Base-by-base conservation (phyloP, 2,113 vertebrate genomes). In the Stigmatopora nigra region DNA sequence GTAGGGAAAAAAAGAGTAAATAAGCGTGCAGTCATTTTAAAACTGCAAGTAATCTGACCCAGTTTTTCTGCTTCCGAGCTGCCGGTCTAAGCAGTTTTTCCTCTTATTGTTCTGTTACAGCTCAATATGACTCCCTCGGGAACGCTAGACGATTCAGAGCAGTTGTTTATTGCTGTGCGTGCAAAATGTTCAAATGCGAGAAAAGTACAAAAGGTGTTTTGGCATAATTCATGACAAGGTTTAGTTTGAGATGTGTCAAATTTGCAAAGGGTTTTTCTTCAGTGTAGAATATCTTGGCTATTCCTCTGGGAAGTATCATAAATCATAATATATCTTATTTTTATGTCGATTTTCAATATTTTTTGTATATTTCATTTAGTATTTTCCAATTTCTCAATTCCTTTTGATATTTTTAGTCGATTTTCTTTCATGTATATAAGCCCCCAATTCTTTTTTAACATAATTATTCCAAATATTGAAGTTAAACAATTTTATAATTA, bases 1-100 rank as follows among this genome's bases (percentile, higher is more conserved):
- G n/a, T 67, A 72, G 65, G 47, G n/a, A n/a, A 68, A 73, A 63
- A 47, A 66, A 46, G 25, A 63, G 46, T 68, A 68, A 75, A 76
- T 70, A 59, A 52, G 13, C 8, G 45, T 69, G 35, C 48, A 67
- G 55, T 36, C 22, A 72, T 79, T 63, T 25, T 60, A 35, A 80
- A 78, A 73, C 62, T 69, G 69, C 62, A 74, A 77, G 74, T 70
- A 76, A 82, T 83, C 52, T 79, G 88, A 81, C 81, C 84, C 64
- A 78, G 53, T 80, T 85, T 81, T 25, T 25, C 16, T 64, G 25
- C 63, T 52, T 67, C 15, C 31, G 13, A 70, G 47, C 41, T 63
- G 56, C 62, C 76, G 67, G 72, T 20, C 51, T 71, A 70, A 64
- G 71, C 73, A 58, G 22, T 69, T 81, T 63, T 60, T 52, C 73